phyloP scores from a whole-genome alignment of 2,113 vertebrate genomes.

The Cichladusa arquata region DNA sequence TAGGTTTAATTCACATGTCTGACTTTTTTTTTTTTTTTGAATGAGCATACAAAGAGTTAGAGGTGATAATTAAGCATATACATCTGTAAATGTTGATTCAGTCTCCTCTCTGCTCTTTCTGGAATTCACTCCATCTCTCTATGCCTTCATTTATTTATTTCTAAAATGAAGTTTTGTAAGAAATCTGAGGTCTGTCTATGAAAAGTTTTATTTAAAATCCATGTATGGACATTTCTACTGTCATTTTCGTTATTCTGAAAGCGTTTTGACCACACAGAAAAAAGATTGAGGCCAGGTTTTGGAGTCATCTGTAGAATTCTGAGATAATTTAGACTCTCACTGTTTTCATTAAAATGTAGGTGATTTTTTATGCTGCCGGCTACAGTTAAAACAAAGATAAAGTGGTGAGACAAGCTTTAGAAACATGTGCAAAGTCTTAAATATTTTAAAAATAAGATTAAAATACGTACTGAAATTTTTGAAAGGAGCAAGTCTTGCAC shows the following conservation, averaged over 20 bases:
- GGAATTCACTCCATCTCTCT: background rate
- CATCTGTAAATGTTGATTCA: background rate
- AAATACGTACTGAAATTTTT: background rate
- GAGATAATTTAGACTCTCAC: background rate
- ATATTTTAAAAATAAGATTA: background rate
- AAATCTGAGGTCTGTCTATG: background rate
- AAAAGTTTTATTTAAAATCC: background rate
- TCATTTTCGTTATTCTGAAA: background rate
- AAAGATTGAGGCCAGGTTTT: background rate
- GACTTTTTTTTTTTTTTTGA: background rate
- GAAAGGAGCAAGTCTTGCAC: background rate
- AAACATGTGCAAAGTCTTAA: background rate
- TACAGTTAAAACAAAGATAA: background rate
- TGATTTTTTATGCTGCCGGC: background rate
- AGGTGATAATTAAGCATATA: background rate
- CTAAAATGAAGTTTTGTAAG: background rate
- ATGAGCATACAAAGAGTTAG: background rate
- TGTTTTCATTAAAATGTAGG: background rate
- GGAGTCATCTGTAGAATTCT: background rate
- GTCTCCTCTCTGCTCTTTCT: background rate
- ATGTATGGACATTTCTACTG: background rate
- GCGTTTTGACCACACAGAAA: rapidly evolving
- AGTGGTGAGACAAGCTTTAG: background rate
- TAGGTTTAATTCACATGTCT: background rate
- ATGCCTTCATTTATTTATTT: background rate